Percentiles rank a stretch among this genome's conserved stretches.
Evolutionary conservation across 2,888 invertebrate genomes (phyloP).

Genomic region (Volucella zonaria): DNA sequence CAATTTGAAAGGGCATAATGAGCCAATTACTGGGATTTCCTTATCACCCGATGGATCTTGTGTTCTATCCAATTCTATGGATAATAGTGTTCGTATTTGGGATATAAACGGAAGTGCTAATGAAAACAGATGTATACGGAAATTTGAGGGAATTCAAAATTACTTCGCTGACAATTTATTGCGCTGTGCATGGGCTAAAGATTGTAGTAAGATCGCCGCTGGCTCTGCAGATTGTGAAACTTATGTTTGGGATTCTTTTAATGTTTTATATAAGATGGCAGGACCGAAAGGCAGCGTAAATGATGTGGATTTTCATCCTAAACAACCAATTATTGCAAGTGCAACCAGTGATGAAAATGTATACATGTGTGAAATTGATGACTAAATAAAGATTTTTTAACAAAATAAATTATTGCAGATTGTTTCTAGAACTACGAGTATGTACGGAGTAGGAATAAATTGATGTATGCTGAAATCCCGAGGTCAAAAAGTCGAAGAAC

Average conservation of each 20-base stretch:
- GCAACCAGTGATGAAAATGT: slow-evolving; percentile 94
- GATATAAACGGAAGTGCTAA: slow-evolving; percentile 85
- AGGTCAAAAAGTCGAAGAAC: too few relatives aligned
- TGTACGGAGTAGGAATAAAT: too few relatives aligned
- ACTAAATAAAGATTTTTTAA: too few relatives aligned
- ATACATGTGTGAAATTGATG: slow-evolving; percentile 93
- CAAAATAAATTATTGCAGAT: too few relatives aligned
- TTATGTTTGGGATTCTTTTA: slow-evolving; percentile 97
- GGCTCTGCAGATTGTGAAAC: slow-evolving; percentile 98
- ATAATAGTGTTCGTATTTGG: slow-evolving; percentile 95
- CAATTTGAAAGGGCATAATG: slow-evolving; percentile 97
- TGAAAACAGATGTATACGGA: background rate
- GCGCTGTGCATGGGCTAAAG: slow-evolving; percentile 9
- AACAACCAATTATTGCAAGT: slow-evolving; percentile 95
- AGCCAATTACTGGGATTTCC: slow-evolving; percentile 95
- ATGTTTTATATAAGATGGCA: slow-evolving; percentile 96
- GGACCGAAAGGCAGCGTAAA: slow-evolving; percentile 99
- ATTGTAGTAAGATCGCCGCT: slow-evolving; percentile 85
- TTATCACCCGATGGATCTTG: slow-evolving; percentile 96
- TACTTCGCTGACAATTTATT: background rate
- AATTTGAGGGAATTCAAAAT: background rate
- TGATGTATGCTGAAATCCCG: too few relatives aligned
- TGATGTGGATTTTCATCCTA: slow-evolving; percentile 96
- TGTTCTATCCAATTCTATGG: slow-evolving; percentile 94
- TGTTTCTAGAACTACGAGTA: too few relatives aligned